phyloP scores from a whole-genome alignment of 2,888 invertebrate species.

The Leptinotarsa tumamoca region DNA sequence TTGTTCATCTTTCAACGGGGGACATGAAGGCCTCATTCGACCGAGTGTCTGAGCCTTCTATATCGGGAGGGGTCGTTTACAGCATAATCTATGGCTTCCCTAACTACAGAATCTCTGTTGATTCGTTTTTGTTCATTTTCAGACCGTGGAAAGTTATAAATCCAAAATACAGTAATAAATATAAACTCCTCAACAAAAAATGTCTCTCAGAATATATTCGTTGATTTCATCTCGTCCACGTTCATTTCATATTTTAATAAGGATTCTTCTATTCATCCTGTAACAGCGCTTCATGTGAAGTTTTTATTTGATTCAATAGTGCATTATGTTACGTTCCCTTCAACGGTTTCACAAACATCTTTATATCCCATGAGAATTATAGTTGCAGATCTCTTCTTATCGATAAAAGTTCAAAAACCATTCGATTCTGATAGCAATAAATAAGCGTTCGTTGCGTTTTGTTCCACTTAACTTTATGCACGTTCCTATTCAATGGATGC shows the following conservation, averaged over 20 bases:
- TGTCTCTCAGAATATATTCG: too few relatives aligned
- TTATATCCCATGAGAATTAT: slow-evolving; percentile 33
- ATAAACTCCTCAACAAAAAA: too few relatives aligned
- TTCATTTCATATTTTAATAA: neutral
- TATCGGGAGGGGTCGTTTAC: too few relatives aligned
- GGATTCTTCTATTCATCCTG: neutral
- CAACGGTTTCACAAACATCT: slow-evolving; percentile 39
- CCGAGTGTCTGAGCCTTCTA: too few relatives aligned
- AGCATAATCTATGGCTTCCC: too few relatives aligned
- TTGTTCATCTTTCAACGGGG: too few relatives aligned
- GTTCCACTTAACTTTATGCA: slow-evolving; percentile 40
- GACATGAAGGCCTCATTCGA: too few relatives aligned
- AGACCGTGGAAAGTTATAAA: too few relatives aligned
- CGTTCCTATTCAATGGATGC: slow-evolving; percentile 39
- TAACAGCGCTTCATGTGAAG: neutral
- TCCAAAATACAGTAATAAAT: too few relatives aligned
- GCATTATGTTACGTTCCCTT: slow-evolving; percentile 24
- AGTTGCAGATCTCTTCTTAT: slow-evolving; percentile 28
- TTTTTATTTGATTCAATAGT: slow-evolving; percentile 14
- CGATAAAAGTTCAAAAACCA: slow-evolving; percentile 37
- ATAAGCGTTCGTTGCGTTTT: slow-evolving; percentile 39
- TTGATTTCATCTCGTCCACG: too few relatives aligned
- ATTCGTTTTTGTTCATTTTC: too few relatives aligned
- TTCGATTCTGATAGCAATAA: slow-evolving; percentile 34
- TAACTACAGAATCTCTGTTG: too few relatives aligned